Evolutionary conservation across 2,797 vertebrate genomes (phyloP).

Genomic region (Ptychadena robeensis): DNA sequence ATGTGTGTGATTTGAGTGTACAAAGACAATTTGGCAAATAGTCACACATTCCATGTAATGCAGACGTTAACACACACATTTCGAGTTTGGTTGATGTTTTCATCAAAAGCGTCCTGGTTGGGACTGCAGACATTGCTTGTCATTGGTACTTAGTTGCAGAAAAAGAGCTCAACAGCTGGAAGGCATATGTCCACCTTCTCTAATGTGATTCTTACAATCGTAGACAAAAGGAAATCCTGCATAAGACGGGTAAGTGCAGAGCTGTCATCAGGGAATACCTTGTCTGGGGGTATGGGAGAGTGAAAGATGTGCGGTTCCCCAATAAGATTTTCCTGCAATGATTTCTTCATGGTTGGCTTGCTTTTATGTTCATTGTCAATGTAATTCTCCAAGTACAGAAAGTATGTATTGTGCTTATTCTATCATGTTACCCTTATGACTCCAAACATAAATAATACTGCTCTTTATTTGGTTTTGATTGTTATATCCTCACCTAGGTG

Average conservation of each 20-base stretch:
- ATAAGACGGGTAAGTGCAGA: constrained; percentile 68
- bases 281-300: constrained; percentile 68
- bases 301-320: constrained; percentile 71
- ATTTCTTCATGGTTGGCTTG: constrained; percentile 3
- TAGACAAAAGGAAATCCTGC: constrained; percentile 83
- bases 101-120: constrained; percentile 67
- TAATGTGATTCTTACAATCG: constrained; percentile 73
- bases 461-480: no score
- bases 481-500: no score
- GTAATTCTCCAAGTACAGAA: not conserved
- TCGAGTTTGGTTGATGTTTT: constrained; percentile 23
- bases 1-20: constrained; percentile 31
- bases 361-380: not conserved
- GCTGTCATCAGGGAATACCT: constrained; percentile 71
- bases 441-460: not conserved
- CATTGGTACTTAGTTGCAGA: constrained; percentile 66
- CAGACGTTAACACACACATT: constrained; percentile 20
- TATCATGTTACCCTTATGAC: not conserved
- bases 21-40: constrained; percentile 29
- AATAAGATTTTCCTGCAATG: constrained; percentile 66
- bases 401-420: not conserved
- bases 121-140: constrained; percentile 79
- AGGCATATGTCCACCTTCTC: constrained; percentile 77
- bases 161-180: constrained; percentile 74
- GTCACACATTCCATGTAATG: constrained; percentile 35